Conservation (phyloP, 2,888 invertebrate species). For the Yponomeuta evonymella region DNA sequence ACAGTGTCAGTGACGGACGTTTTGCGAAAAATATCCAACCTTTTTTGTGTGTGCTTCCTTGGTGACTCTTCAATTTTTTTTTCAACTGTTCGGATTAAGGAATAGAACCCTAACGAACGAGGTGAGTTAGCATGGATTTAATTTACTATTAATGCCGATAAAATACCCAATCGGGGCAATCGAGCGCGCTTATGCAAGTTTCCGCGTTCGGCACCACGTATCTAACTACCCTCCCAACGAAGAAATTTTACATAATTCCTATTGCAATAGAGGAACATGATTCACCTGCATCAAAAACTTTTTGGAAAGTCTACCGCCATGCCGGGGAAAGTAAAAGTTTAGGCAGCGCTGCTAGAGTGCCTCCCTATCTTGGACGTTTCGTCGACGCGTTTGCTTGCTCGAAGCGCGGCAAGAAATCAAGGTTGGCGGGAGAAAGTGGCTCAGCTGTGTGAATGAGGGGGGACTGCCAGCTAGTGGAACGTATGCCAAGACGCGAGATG, state of each 20-base stretch:
- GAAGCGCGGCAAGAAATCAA: constrained; percentile 56
- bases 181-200: constrained; percentile 32
- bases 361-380: constrained; percentile 52
- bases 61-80: constrained; percentile 42
- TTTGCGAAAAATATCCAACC: constrained; percentile 27
- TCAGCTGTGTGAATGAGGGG: constrained; percentile 36
- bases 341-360: constrained; percentile 33
- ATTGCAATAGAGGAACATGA: not conserved
- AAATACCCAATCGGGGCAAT: constrained; percentile 13
- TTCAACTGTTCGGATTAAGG: constrained; percentile 25
- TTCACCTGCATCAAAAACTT: constrained; percentile 20
- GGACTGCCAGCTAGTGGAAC: constrained; percentile 18
- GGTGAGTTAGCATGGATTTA: constrained; percentile 27
- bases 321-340: constrained; percentile 67
- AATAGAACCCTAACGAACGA: constrained; percentile 27
- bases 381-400: constrained; percentile 31
- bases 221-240: not conserved
- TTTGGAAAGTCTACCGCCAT: constrained; percentile 28
- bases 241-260: constrained; percentile 19
- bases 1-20: constrained; percentile 45
- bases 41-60: constrained; percentile 35
- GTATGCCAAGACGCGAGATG: not conserved
- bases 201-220: constrained; percentile 26
- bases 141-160: not conserved
- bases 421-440: constrained; percentile 71